Evolutionary conservation across 2,888 invertebrate genomes (phyloP), one percentile per base, ranked within the genome.

Genomic region (Dinocampus coccinellae): DNA sequence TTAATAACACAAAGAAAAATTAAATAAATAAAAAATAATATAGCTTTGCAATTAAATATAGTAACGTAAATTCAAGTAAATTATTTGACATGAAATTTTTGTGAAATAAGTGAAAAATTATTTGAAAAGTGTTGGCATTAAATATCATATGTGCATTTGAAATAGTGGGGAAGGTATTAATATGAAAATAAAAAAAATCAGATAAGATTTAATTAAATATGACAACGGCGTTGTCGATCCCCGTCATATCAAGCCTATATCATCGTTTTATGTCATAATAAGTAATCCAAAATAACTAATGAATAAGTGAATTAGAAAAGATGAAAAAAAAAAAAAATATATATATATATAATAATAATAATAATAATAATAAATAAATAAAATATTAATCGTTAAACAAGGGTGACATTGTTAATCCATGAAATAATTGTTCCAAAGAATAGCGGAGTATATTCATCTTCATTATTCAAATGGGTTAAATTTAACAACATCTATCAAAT

Each of bases 181-280:
- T 69, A 61, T 69, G 68, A 61, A 66, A 47, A 29, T 53, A 69
- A 68, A 47, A 55, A 39, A 42, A 39, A 69, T 47, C 42, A 66
- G 67, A 60, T 73, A 70, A 63, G 16, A 73, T 72, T 60, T 73
- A 72, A 77, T 75, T 75, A 72, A 73, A 70, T 70, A 76, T 74
- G 73, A 77, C 70, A 72, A 72, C 70, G 55, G 74, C 73, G 79
- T 76, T 76, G 74, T 75, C 73, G 34, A 81, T n/a, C 3, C 47
- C 16, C 79, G 80, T 85, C 87, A 87, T 87, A 87, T 87, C 87
- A 87, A 86, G 84, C 85, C 85, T 86, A 86, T 86, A 86, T 87
- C 85, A 87, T 84, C 82, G 80, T 84, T 85, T 85, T 86, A 83
- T 77, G 79, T 85, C 80, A 78, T 81, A 79, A 73, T 64, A 58